phyloP scores from a whole-genome alignment of 92 coral and sea anemone genomes.

The Diadumene lineata region DNA sequence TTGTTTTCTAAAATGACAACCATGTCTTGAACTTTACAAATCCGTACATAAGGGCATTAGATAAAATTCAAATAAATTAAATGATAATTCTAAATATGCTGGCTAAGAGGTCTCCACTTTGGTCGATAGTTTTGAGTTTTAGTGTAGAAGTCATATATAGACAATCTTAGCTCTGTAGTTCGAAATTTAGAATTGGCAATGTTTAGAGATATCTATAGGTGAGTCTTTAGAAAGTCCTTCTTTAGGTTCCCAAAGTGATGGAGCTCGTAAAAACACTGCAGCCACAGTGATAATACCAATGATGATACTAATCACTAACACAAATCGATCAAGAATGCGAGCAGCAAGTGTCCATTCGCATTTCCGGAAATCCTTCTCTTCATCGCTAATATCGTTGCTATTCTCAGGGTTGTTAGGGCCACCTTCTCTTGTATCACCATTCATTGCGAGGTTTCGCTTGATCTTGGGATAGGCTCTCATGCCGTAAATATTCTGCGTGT shows the following conservation, averaged over 20 bases:
- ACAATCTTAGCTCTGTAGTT: no score
- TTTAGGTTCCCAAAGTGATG: slow-evolving; percentile 39
- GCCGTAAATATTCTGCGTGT: not conserved
- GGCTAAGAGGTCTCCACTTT: no score
- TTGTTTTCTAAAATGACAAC: no score
- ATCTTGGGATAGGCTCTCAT: not conserved
- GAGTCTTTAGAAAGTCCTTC: not conserved
- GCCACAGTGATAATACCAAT: slow-evolving; percentile 58
- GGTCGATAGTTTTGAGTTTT: no score
- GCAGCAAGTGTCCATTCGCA: slow-evolving; percentile 90
- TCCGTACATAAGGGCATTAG: no score
- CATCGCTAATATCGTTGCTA: slow-evolving; percentile 2
- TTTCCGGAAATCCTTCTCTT: slow-evolving; percentile 43
- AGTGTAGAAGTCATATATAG: no score
- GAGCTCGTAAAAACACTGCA: slow-evolving; percentile 72
- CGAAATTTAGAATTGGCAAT: not conserved
- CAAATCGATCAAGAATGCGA: slow-evolving; percentile 77
- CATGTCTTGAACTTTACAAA: no score
- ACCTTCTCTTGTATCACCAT: not conserved
- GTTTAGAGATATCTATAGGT: not conserved
- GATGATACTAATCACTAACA: slow-evolving; percentile 56
- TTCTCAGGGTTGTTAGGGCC: not conserved
- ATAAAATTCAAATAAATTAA: no score
- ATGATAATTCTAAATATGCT: no score
- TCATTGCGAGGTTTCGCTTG: not conserved